These are phyloP conservation scores for Melolontha melolontha DNA, from an alignment of 2,888 invertebrate genomes.

Conservation along the genomic window DNA sequence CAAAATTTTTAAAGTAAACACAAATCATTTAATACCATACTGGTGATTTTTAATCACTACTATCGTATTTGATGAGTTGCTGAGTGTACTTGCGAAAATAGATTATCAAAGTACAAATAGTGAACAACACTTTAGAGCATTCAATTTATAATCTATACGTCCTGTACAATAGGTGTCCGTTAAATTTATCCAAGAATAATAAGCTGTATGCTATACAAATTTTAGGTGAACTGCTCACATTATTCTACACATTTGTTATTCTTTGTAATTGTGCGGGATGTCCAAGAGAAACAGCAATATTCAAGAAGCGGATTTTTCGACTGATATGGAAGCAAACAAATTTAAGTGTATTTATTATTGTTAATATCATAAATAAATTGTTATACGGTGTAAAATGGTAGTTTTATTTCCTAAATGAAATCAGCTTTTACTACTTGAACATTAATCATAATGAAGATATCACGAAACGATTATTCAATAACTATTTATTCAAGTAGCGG, in stretches of 20 bases:
- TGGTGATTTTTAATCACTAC: background rate
- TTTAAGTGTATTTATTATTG: constrained; percentile 47
- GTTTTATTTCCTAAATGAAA: no score
- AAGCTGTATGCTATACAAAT: constrained; percentile 20
- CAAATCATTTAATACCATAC: background rate
- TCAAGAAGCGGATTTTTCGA: constrained; percentile 18
- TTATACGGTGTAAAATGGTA: constrained; percentile 46
- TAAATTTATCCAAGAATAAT: constrained; percentile 18
- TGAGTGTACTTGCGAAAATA: constrained; percentile 11
- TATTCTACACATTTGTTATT: constrained; percentile 4
- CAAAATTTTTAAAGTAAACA: no score
- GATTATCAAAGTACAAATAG: constrained; percentile 31
- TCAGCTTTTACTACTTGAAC: no score
- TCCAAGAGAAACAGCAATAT: constrained; percentile 18
- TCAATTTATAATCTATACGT: constrained; percentile 24
- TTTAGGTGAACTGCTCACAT: constrained; percentile 25
- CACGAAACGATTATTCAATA: no score
- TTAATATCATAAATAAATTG: constrained; percentile 51
- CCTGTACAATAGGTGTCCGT: constrained; percentile 26
- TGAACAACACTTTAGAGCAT: constrained; percentile 19
- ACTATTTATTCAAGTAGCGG: no score
- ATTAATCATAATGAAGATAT: no score
- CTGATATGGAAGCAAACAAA: constrained; percentile 21
- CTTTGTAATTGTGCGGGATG: constrained; percentile 16
- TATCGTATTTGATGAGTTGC: constrained; percentile 11